Conservation (phyloP, 1,140 invertebrate species). For the Drosophila hydei region DNA sequence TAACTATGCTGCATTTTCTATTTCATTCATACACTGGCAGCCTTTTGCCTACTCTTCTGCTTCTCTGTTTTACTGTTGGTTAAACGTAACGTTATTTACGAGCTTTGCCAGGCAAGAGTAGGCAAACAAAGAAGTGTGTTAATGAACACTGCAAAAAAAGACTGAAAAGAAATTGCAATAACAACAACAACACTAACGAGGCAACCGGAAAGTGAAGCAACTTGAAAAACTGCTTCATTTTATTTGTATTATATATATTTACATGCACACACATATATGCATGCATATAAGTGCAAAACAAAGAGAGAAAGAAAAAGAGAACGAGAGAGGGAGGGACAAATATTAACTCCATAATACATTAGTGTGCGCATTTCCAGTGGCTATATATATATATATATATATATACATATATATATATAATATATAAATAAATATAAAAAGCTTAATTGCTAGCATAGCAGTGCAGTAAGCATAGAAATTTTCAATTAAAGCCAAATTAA, state of each 20-base stretch:
- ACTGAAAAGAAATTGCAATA: constrained; percentile 40
- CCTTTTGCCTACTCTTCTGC: constrained; percentile 7
- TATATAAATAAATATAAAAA: background rate
- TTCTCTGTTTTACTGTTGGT: constrained; percentile 26
- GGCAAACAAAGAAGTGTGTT: constrained; percentile 63
- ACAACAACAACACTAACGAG: constrained; percentile 20
- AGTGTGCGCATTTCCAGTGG: background rate
- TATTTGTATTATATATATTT: background rate
- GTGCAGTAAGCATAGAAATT: constrained; percentile 29
- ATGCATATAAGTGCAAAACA: background rate
- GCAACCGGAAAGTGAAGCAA: constrained; percentile 67
- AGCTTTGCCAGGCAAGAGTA: constrained; percentile 20
- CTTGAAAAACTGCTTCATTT: constrained; percentile 39
- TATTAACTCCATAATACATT: background rate
- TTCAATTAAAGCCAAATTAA: constrained; percentile 36
- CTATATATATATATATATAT: constrained; percentile 7
- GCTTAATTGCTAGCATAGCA: constrained; percentile 27
- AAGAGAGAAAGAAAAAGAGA: background rate
- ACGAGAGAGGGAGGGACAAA: background rate
- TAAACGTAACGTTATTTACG: constrained; percentile 72
- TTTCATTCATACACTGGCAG: constrained; percentile 43
- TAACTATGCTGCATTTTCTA: constrained; percentile 65
- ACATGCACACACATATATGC: background rate
- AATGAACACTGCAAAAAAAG: constrained; percentile 58
- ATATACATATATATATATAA: background rate